Evolutionary conservation across 2,888 invertebrate genomes (phyloP).

Genomic region (Heliconius aoede): DNA sequence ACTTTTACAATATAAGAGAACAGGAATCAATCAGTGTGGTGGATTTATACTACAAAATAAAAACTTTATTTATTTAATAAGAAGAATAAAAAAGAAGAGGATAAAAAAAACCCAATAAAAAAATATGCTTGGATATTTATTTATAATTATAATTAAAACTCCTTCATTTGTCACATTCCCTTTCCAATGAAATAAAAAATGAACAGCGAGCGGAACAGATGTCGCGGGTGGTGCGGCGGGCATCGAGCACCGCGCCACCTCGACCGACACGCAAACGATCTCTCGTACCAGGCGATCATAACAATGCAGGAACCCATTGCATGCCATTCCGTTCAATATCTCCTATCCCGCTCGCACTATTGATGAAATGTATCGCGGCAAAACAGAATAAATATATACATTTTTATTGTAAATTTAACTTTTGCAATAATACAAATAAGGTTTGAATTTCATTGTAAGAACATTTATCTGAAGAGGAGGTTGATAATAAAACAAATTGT

Average conservation of each 20-base stretch:
- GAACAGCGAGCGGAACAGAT: no score
- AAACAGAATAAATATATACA: constrained; percentile 7
- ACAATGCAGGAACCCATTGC: constrained; percentile 50
- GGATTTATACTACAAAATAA: no score
- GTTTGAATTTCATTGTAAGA: not conserved
- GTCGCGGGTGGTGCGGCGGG: constrained; percentile 46
- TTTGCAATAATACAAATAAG: not conserved
- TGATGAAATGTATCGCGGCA: constrained; percentile 52
- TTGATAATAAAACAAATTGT: not conserved
- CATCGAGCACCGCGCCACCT: constrained; percentile 77
- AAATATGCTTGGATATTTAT: not conserved
- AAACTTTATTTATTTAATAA: no score
- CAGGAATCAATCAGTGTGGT: no score
- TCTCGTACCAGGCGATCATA: constrained; percentile 72
- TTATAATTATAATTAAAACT: not conserved
- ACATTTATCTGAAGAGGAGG: not conserved
- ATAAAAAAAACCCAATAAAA: not conserved
- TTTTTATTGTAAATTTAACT: not conserved
- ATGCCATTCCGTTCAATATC: constrained; percentile 56
- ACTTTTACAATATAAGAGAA: no score
- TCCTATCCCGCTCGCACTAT: constrained; percentile 64
- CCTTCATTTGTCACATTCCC: not conserved
- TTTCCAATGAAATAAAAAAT: not conserved
- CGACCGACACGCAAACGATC: constrained; percentile 82
- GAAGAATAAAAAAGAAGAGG: not conserved